A percentile compares a stretch with the other conserved stretches of the same genome.
phyloP scores from a whole-genome alignment of 2,797 vertebrate genomes.

The Otolemur crassicaudatus region DNA sequence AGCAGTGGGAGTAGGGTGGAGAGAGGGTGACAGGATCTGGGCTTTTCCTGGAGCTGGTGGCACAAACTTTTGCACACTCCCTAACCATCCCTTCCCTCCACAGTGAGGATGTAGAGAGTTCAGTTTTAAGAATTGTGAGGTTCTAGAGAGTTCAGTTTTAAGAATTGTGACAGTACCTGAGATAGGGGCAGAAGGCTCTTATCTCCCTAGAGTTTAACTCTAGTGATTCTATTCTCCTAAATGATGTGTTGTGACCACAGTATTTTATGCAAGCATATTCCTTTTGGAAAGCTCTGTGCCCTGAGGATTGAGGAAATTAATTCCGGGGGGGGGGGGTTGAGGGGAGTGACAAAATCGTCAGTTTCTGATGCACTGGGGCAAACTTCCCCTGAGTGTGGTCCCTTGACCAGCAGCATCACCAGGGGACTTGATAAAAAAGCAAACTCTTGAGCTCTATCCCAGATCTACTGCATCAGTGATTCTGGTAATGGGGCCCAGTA shows the following conservation, averaged over 20 bases:
- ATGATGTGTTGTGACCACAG: slow-evolving; percentile 60
- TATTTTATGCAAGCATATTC: slow-evolving; percentile 66
- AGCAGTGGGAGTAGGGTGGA: background rate
- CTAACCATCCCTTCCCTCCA: background rate
- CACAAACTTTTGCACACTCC: background rate
- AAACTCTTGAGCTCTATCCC: background rate
- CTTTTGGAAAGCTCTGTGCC: slow-evolving; percentile 67
- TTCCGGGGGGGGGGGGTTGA: background rate
- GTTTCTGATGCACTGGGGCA: background rate
- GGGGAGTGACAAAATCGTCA: background rate
- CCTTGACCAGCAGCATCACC: background rate
- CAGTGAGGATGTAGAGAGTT: background rate
- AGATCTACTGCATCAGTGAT: background rate
- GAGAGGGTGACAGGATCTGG: background rate
- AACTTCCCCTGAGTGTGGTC: background rate
- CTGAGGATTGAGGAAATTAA: slow-evolving; percentile 59
- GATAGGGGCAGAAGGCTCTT: slow-evolving; percentile 77
- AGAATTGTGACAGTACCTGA: slow-evolving; percentile 57
- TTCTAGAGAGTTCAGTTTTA: slow-evolving; percentile 36
- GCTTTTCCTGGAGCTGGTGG: background rate
- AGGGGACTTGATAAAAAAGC: background rate
- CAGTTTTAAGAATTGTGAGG: slow-evolving; percentile 64
- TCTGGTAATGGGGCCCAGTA: background rate
- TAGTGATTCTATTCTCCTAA: slow-evolving; percentile 82
- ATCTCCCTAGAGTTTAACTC: slow-evolving; percentile 69